phyloP scores from a whole-genome alignment of 1,140 invertebrate species.

The Patella vulgata region DNA sequence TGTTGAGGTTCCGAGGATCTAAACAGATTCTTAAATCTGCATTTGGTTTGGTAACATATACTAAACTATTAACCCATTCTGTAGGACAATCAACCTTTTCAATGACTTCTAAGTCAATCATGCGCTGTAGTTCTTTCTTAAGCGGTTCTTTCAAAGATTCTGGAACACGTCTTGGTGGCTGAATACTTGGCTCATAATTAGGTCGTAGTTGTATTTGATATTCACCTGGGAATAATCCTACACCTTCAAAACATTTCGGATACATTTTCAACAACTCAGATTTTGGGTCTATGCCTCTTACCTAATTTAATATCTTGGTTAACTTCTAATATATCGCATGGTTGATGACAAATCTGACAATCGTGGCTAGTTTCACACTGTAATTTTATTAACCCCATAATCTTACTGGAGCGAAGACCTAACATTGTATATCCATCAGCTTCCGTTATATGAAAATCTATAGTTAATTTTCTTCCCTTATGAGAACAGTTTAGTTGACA shows the following conservation, averaged over 20 bases:
- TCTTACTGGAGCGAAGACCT: conserved; percentile 5
- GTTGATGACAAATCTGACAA: no score
- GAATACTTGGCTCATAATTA: conserved; percentile 18
- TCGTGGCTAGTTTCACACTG: conserved; percentile 8
- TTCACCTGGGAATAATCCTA: conserved; percentile 24
- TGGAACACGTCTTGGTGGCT: conserved; percentile 28
- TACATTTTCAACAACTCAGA: conserved; percentile 22
- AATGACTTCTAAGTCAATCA: conserved; percentile 28
- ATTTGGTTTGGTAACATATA: conserved; percentile 30
- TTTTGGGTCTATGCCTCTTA: no score
- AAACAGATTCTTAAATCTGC: conserved; percentile 68
- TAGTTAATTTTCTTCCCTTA: background rate
- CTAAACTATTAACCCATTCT: conserved; percentile 39
- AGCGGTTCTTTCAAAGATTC: conserved; percentile 11
- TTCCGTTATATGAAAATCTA: background rate
- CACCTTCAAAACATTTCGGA: conserved; percentile 21
- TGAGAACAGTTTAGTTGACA: background rate
- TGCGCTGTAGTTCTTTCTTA: conserved; percentile 35
- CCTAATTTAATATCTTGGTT: no score
- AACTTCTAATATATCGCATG: no score
- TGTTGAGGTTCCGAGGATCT: conserved; percentile 69
- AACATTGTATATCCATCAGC: conserved; percentile 1
- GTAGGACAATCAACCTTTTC: conserved; percentile 34
- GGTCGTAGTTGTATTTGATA: conserved; percentile 17
- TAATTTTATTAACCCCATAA: conserved; percentile 3